Evolutionary conservation across 2,888 invertebrate genomes (phyloP).

Genomic region (Trachelus tabidus): DNA sequence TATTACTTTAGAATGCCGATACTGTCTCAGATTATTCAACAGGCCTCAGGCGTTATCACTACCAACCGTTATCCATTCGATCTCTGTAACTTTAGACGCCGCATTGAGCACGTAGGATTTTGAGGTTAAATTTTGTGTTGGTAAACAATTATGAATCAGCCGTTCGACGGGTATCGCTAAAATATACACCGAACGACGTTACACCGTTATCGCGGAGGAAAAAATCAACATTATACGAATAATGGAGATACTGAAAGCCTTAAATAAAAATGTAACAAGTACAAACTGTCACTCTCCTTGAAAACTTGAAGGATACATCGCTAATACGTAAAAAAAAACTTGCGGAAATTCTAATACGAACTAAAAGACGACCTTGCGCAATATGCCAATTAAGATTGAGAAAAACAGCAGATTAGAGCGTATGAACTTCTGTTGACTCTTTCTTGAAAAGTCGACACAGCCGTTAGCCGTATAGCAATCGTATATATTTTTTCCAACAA

Average conservation of each 20-base stretch:
- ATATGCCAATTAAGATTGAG: no score
- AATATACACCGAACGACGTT: background rate
- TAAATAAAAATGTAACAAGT: background rate
- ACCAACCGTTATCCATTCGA: constrained; percentile 7
- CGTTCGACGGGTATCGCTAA: background rate
- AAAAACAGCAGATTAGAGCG: no score
- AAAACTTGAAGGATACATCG: background rate
- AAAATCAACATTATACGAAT: background rate
- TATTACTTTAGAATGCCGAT: background rate
- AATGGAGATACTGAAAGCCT: background rate
- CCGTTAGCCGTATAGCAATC: no score
- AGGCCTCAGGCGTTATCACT: background rate
- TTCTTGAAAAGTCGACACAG: no score
- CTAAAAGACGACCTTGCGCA: no score
- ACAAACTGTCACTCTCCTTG: background rate
- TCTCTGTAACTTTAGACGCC: background rate
- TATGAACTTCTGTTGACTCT: no score
- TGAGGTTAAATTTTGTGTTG: constrained; percentile 8
- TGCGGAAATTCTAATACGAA: no score
- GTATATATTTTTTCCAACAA: no score
- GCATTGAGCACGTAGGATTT: background rate
- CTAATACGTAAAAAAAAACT: no score
- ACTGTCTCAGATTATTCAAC: background rate
- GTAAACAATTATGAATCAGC: constrained; percentile 26
- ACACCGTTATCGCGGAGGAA: background rate